These are phyloP conservation scores for Hypselothyrea guttata DNA, from an alignment of 2,888 invertebrate genomes.

Conservation along the genomic window DNA sequence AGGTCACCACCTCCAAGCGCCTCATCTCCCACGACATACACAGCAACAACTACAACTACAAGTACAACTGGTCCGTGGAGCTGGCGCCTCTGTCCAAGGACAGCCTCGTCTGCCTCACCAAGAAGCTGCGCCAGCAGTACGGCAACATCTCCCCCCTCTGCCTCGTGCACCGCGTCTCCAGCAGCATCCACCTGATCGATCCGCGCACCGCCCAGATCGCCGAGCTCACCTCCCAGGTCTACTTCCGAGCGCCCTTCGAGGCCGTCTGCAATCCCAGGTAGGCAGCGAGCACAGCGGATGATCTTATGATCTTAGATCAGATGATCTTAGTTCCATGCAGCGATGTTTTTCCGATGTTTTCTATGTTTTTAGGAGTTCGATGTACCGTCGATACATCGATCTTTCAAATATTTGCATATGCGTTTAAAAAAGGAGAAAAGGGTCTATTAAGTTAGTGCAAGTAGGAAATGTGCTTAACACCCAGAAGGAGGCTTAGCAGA, in stretches of 20 bases:
- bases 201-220: slow-evolving; percentile 94
- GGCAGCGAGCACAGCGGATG: too few relatives aligned
- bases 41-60: slow-evolving; percentile 98
- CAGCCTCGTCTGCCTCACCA: slow-evolving; percentile 94
- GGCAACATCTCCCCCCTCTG: slow-evolving; percentile 95
- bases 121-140: slow-evolving; percentile 91
- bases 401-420: too few relatives aligned
- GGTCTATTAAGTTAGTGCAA: too few relatives aligned
- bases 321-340: too few relatives aligned
- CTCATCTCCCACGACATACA: slow-evolving; percentile 98
- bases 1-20: slow-evolving; percentile 95
- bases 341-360: too few relatives aligned
- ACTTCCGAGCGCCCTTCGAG: slow-evolving; percentile 93
- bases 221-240: slow-evolving; percentile 90
- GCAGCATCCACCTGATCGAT: slow-evolving; percentile 95
- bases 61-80: slow-evolving; percentile 96
- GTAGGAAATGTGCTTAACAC: too few relatives aligned
- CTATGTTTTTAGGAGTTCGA: too few relatives aligned
- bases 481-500: too few relatives aligned
- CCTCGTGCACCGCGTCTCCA: slow-evolving; percentile 94
- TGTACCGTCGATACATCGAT: too few relatives aligned
- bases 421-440: too few relatives aligned
- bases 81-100: slow-evolving; percentile 98
- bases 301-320: too few relatives aligned
- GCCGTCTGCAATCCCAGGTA: slow-evolving; percentile 95